These are phyloP conservation scores for Cladopsammia gracilis DNA, from an alignment of 64 coral and sea anemone species.

Conservation along the genomic window DNA sequence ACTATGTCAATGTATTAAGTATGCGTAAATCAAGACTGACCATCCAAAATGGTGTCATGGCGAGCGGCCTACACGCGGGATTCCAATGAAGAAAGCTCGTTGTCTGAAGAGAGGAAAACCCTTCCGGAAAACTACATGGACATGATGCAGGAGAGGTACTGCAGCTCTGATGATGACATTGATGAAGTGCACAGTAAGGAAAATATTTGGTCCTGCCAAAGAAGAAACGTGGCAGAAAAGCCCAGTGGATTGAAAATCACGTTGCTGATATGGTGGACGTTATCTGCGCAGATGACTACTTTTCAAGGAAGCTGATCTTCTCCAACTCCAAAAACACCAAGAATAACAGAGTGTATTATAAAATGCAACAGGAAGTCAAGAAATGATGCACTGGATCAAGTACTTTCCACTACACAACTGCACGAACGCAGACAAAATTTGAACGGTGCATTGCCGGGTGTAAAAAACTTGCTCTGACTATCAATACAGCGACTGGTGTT, in stretches of 20 bases:
- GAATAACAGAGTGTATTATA: constrained; percentile 1
- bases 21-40: background rate
- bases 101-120: background rate
- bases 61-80: background rate
- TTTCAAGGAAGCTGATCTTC: background rate
- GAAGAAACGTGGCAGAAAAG: constrained; percentile 21
- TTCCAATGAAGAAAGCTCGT: background rate
- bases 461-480: constrained; percentile 42
- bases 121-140: no score
- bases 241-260: background rate
- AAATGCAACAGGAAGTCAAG: background rate
- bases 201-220: background rate
- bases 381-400: background rate
- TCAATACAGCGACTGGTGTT: constrained; percentile 58
- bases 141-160: no score
- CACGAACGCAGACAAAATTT: constrained; percentile 39
- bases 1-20: constrained; percentile 3
- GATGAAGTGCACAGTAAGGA: no score
- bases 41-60: background rate
- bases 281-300: background rate
- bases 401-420: constrained; percentile 6
- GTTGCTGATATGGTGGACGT: constrained; percentile 26
- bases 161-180: no score
- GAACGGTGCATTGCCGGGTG: constrained; percentile 33
- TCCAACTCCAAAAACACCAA: constrained; percentile 1